Evolutionary conservation across 2,113 vertebrate genomes (phyloP).

Genomic region (Geococcyx californianus): DNA sequence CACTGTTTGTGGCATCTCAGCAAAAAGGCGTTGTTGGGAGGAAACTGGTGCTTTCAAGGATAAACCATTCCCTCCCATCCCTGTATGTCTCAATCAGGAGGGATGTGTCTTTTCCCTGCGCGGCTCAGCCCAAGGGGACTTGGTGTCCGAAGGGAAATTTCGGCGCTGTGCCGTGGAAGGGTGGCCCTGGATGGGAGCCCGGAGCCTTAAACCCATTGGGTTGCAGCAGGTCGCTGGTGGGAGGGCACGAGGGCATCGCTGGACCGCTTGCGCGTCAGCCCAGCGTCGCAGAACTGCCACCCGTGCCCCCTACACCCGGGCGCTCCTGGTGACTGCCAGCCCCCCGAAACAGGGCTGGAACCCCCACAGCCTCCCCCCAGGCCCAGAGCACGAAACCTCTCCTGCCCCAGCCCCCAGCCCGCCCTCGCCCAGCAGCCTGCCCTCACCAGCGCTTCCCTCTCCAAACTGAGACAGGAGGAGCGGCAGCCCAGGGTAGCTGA

Average conservation of each 20-base stretch:
- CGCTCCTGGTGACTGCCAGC: background rate
- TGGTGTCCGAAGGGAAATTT: background rate
- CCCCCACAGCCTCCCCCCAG: accelerated
- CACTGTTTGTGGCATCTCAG: accelerated
- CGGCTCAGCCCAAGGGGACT: background rate
- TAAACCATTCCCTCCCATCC: background rate
- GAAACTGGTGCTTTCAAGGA: background rate
- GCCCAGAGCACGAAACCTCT: background rate
- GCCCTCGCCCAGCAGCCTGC: background rate
- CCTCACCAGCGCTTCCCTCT: slow-evolving; percentile 11
- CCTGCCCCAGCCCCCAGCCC: background rate
- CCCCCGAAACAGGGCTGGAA: background rate
- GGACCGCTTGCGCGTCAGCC: background rate
- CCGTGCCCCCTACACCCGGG: background rate
- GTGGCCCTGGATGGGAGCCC: background rate
- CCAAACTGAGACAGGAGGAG: background rate
- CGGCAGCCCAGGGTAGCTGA: slow-evolving; percentile 22
- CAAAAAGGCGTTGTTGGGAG: background rate
- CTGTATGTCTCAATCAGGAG: background rate
- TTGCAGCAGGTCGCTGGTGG: background rate
- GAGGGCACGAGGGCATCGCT: background rate
- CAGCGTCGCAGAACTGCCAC: accelerated
- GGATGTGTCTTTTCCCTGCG: background rate
- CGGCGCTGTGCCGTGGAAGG: background rate
- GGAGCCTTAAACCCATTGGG: background rate